These are phyloP conservation scores for Bradysia coprophila DNA, from an alignment of 1,140 invertebrate species.

Conservation along the genomic window DNA sequence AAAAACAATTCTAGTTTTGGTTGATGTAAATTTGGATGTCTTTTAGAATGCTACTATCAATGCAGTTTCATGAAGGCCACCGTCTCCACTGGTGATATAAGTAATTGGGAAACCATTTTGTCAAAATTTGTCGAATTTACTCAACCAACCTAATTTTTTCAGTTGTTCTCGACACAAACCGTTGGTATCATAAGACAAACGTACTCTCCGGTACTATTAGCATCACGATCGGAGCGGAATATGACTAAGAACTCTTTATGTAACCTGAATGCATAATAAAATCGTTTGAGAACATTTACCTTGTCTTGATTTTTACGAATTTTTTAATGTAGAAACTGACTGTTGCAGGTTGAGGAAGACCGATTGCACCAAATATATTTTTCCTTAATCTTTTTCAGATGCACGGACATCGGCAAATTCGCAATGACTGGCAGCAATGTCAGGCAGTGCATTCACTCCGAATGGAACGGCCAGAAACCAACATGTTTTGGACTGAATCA, in stretches of 20 bases:
- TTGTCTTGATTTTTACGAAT: no score
- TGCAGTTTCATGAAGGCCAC: slow-evolving; percentile 50
- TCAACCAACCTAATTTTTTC: slow-evolving; percentile 16
- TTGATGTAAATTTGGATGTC: no score
- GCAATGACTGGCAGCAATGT: slow-evolving; percentile 36
- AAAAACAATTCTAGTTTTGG: no score
- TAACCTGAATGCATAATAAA: no score
- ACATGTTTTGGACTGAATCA: slow-evolving; percentile 65
- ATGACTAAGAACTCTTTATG: slow-evolving; percentile 63
- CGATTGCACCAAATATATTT: no score
- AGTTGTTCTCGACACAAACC: slow-evolving; percentile 85
- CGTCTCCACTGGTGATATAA: slow-evolving; percentile 74
- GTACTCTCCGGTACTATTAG: slow-evolving; percentile 76
- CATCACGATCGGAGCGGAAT: slow-evolving; percentile 90
- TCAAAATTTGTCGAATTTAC: background rate
- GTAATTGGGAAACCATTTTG: slow-evolving; percentile 33
- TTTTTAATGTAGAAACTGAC: no score
- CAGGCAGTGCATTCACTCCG: slow-evolving; percentile 47
- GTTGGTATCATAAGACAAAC: slow-evolving; percentile 84
- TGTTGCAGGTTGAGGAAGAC: no score
- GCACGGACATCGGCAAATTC: slow-evolving; percentile 63
- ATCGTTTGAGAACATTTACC: no score
- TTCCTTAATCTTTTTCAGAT: slow-evolving; percentile 25
- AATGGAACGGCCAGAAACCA: slow-evolving; percentile 61
- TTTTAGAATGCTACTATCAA: slow-evolving; percentile 69